phyloP scores from a whole-genome alignment of 2,113 vertebrate species.

The Dasyurus viverrinus region DNA sequence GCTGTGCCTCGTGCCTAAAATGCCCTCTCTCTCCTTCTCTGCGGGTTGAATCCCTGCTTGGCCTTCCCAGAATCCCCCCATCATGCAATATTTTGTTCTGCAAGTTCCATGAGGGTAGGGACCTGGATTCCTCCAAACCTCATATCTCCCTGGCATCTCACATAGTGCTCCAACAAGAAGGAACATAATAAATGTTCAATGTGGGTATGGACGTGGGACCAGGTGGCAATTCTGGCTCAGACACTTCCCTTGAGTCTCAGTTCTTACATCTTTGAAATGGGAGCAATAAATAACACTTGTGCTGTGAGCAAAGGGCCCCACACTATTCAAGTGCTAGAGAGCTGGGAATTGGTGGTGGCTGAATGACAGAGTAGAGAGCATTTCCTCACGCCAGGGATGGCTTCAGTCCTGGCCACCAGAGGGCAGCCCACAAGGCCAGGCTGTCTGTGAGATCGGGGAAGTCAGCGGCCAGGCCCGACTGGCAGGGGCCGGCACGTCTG shows the following conservation, averaged over 20 bases:
- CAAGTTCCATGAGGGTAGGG: no score
- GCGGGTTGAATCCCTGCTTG: neutral
- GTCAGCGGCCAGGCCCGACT: conserved; percentile 1
- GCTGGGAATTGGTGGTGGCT: neutral
- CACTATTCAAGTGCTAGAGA: neutral
- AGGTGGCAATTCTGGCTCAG: neutral
- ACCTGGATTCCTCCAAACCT: neutral
- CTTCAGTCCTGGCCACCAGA: conserved; percentile 58
- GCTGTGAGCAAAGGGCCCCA: neutral
- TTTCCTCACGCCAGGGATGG: neutral
- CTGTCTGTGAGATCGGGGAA: neutral
- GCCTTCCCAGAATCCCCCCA: neutral
- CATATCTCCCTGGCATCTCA: neutral
- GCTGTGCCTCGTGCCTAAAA: neutral
- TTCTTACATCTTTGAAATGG: neutral
- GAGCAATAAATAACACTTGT: neutral
- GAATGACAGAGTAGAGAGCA: neutral
- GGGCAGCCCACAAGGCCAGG: neutral
- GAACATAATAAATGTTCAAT: neutral
- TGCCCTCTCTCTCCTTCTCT: neutral
- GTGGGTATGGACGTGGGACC: neutral
- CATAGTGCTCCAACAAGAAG: neutral
- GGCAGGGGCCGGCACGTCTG: conserved; percentile 4
- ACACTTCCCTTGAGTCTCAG: neutral
- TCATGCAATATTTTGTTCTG: neutral